Evolutionary conservation across 1,140 invertebrate genomes (phyloP), one percentile per base, ranked within the genome.

Genomic region (Eciton burchellii): DNA sequence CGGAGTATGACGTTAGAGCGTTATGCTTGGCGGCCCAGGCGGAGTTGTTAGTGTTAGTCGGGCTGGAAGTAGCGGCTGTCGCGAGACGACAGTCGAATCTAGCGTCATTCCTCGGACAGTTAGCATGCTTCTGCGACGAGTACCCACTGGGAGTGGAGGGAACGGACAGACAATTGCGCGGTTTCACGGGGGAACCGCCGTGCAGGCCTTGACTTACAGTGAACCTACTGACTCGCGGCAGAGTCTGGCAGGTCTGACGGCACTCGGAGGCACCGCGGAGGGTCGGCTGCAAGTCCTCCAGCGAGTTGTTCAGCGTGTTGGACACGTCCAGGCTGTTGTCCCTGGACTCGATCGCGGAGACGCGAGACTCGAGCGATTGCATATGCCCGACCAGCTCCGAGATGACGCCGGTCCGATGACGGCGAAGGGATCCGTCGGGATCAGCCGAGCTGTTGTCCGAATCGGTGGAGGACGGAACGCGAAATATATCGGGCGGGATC

Each of bases 401-500:
- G n/a, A 96, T 94, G 26, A 96, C 95, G 62, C 94, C 93, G 2
- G 93, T 93, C 59, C 84, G 94, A 35, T 35, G 35, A 73, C 83
- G 74, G 9, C 92, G 92, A 45, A 92, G 91, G 14, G 91, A 91
- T 83, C 92, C 91, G 59, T 88, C 91, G 9, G 88, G 91, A 70
- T 92, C 90, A 35, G 92, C 70, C 8, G 91, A 87, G 29, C 88
- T 94, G 82, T 94, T 92, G n/a, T 95, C 94, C 8, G 95, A 95
- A 5, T 94, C 94, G 21, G 35, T 35, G 35, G 95, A 95, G 54
- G 93, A 94, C 14, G 90, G 91, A 45, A 96, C 94, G 47, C 95
- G 84, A 90, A 96, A 97, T 84, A 96, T 95, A 92, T 97, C 95
- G 11, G 97, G 97, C 68, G 97, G 96, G 91, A 97, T 96, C 77